A percentile compares a stretch with the other conserved stretches of the same genome.
These are phyloP conservation scores for Prionace glauca DNA, from an alignment of 2,797 vertebrate species.

Conservation along the genomic window DNA sequence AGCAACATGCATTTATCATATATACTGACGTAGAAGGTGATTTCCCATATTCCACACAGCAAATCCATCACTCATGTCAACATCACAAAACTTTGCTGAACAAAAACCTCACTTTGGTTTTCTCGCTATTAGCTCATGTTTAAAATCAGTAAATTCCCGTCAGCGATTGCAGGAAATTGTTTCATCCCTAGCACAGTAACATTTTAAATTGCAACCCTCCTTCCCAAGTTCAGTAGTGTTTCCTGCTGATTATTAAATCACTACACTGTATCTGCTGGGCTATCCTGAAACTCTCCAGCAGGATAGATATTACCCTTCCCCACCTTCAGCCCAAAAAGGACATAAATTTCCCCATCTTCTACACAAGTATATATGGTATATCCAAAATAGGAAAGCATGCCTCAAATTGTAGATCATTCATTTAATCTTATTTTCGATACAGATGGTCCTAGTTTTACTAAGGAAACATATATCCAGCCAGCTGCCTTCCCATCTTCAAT, in stretches of 20 bases:
- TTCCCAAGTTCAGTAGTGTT: neutral
- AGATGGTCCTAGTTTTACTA: neutral
- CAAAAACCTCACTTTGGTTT: neutral
- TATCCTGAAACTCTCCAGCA: neutral
- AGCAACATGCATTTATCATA: conserved; percentile 10
- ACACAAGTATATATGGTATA: neutral
- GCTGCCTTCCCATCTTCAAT: neutral
- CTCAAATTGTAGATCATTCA: neutral
- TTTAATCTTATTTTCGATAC: neutral
- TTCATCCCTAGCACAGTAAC: neutral
- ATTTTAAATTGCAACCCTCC: neutral
- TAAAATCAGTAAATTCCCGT: neutral
- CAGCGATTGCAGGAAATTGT: neutral
- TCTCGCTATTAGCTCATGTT: neutral
- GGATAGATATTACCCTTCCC: neutral
- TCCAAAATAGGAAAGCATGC: conserved; percentile 6
- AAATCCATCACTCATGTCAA: neutral
- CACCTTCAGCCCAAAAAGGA: neutral
- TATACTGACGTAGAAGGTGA: neutral
- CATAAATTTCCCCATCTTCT: neutral
- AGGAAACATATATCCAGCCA: neutral
- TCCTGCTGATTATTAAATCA: neutral
- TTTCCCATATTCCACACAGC: neutral
- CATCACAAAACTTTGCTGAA: neutral
- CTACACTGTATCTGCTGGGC: neutral